Conservation (phyloP, 2,888 invertebrate species). For the Ecdyonurus torrentis region DNA sequence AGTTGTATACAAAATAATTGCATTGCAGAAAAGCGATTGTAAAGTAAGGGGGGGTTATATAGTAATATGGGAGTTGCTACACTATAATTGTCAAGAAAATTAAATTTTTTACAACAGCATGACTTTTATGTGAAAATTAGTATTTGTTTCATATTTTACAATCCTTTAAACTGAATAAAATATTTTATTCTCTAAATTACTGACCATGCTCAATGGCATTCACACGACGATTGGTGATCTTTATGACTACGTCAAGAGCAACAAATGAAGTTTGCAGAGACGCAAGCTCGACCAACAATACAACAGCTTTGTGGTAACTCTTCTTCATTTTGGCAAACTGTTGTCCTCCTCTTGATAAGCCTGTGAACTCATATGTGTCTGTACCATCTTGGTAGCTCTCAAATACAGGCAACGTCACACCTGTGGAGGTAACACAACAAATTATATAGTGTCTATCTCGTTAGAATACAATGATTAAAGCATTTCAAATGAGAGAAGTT, state of each 20-base stretch:
- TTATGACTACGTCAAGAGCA: slow-evolving; percentile 98
- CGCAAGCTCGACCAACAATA: slow-evolving; percentile 88
- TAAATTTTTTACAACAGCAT: too few species aligned
- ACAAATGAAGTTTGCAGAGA: slow-evolving; percentile 98
- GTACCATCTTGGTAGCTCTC: slow-evolving; percentile 88
- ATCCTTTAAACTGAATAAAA: background rate
- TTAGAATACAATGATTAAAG: too few species aligned
- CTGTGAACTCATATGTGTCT: slow-evolving; percentile 92
- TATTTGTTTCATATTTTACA: background rate
- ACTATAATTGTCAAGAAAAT: too few species aligned
- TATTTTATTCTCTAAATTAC: slow-evolving; percentile 14
- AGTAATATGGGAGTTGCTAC: too few species aligned
- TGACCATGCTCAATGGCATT: slow-evolving; percentile 97
- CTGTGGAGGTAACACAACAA: slow-evolving; percentile 27
- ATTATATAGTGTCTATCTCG: too few species aligned
- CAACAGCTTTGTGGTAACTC: slow-evolving; percentile 92
- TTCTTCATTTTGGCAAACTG: slow-evolving; percentile 94
- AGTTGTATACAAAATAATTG: too few species aligned
- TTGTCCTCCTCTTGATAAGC: slow-evolving; percentile 93
- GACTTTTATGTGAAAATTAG: background rate
- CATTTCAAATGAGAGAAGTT: background rate
- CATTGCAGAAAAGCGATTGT: too few species aligned
- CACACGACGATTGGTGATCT: slow-evolving; percentile 95
- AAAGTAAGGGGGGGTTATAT: too few species aligned
- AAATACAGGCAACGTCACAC: slow-evolving; percentile 93